Percentiles rank a stretch among this genome's conserved stretches.
phyloP scores from a whole-genome alignment of 2,888 invertebrate species.

The Drosophila limbata region DNA sequence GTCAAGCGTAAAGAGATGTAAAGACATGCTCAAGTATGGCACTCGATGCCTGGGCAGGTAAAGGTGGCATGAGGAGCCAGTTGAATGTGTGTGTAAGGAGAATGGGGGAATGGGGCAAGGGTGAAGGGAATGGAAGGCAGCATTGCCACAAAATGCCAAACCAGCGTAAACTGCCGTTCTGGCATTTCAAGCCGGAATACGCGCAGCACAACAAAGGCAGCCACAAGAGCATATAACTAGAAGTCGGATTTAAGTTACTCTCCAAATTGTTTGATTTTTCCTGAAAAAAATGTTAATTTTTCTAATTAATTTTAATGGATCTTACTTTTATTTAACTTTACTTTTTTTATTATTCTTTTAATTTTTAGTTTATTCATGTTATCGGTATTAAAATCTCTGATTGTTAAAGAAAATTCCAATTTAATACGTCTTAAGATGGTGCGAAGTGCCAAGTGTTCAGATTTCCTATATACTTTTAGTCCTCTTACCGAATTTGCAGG shows the following conservation, averaged over 20 bases:
- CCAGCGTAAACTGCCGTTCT: constrained; percentile 79
- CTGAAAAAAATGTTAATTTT: no score
- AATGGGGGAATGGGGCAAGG: neutral
- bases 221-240: neutral
- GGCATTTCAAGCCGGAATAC: constrained; percentile 60
- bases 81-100: neutral
- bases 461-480: neutral
- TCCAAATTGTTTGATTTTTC: neutral
- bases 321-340: no score
- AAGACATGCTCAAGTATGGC: constrained; percentile 76
- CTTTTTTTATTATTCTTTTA: no score
- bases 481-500: constrained; percentile 5
- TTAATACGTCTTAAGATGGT: no score
- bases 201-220: constrained; percentile 30
- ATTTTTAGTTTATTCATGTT: no score
- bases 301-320: no score
- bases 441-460: no score
- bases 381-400: no score
- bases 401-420: no score
- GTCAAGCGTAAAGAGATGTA: constrained; percentile 79
- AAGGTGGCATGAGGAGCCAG: neutral
- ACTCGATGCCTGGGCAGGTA: constrained; percentile 70
- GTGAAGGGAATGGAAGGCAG: constrained; percentile 16
- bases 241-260: constrained; percentile 12
- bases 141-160: constrained; percentile 72